These are phyloP conservation scores for Sebastes taczanowskii DNA, from an alignment of 2,797 vertebrate genomes.

Conservation along the genomic window DNA sequence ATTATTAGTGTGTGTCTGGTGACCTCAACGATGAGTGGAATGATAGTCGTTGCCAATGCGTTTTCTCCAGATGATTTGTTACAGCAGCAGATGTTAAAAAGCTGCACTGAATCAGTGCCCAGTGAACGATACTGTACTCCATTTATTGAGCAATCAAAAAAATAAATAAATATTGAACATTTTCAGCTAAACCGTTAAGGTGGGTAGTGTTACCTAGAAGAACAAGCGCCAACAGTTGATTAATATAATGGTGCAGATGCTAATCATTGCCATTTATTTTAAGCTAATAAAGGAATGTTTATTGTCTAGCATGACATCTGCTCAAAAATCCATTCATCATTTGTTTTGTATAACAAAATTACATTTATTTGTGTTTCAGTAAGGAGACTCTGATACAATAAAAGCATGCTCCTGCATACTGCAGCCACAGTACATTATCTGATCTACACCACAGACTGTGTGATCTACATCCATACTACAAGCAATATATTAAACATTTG, in stretches of 20 bases:
- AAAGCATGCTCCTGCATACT: not conserved
- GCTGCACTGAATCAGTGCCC: not conserved
- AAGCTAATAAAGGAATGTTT: no score
- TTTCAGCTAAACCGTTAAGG: not conserved
- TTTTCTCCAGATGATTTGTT: constrained; percentile 38
- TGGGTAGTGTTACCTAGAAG: not conserved
- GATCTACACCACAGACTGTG: not conserved
- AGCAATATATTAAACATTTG: not conserved
- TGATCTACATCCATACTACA: not conserved
- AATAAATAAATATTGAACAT: not conserved
- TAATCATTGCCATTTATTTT: not conserved
- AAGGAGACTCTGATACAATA: not conserved
- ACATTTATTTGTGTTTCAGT: not conserved
- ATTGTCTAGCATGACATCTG: no score
- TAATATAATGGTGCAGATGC: not conserved
- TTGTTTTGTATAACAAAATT: not conserved
- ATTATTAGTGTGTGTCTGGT: constrained; percentile 40
- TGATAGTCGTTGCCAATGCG: constrained; percentile 27
- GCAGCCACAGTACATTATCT: not conserved
- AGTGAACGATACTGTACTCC: not conserved
- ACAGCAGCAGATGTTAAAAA: constrained; percentile 46
- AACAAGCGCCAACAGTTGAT: not conserved
- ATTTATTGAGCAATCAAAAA: not conserved
- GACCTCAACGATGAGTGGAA: constrained; percentile 48
- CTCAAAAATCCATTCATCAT: not conserved